Percentiles rank a stretch among this genome's conserved stretches.
These are phyloP conservation scores for Amblyjoppa fuscipennis DNA, from an alignment of 2,888 invertebrate species.

Conservation along the genomic window DNA sequence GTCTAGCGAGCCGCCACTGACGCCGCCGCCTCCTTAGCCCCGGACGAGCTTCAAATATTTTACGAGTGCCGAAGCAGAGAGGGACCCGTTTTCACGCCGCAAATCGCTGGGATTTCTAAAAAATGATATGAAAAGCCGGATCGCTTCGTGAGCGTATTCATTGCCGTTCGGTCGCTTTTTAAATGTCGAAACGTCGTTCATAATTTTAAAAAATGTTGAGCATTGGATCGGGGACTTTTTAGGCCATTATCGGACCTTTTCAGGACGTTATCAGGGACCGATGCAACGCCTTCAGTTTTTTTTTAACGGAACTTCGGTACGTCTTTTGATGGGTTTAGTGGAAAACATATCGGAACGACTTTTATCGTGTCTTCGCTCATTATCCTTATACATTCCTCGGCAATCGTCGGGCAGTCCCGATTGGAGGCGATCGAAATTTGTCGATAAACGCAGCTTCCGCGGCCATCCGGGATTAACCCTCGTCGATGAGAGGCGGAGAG, in stretches of 20 bases:
- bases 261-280: not conserved
- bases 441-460: constrained; percentile 66
- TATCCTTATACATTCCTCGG: constrained; percentile 14
- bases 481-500: constrained; percentile 46
- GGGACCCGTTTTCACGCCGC: not conserved
- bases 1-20: constrained; percentile 47
- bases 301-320: not conserved
- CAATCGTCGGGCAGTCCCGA: constrained; percentile 54
- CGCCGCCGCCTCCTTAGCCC: constrained; percentile 47
- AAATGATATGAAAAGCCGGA: constrained; percentile 38
- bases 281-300: constrained; percentile 7
- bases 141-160: constrained; percentile 17
- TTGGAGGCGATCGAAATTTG: constrained; percentile 55
- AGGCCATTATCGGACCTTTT: not conserved
- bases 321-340: too few relatives aligned
- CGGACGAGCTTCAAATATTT: constrained; percentile 62
- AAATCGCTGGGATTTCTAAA: not conserved
- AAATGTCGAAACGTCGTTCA: too few relatives aligned
- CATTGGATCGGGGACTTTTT: not conserved
- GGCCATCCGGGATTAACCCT: constrained; percentile 61
- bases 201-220: not conserved
- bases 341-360: not conserved
- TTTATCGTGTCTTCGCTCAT: constrained; percentile 1
- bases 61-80: constrained; percentile 41
- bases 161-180: constrained; percentile 58